A percentile compares a stretch with the other conserved stretches of the same genome.
Evolutionary conservation across 2,113 vertebrate species (phyloP).

Genomic region (Aegotheles bennettii): DNA sequence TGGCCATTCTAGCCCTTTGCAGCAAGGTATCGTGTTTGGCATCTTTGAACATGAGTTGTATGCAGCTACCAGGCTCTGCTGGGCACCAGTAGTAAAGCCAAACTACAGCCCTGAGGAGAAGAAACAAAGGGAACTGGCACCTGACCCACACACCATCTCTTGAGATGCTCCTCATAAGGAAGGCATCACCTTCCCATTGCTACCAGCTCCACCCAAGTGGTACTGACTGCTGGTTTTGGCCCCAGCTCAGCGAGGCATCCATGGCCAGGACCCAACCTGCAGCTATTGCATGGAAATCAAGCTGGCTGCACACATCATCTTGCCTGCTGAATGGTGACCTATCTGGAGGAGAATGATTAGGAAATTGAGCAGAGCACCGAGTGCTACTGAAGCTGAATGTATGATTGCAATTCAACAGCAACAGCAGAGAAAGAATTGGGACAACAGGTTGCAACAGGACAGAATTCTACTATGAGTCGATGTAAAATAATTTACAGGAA

Average conservation of each 20-base stretch:
- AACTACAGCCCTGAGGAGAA: too few relatives aligned
- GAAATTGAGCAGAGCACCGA: neutral
- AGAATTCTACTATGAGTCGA: neutral
- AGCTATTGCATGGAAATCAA: neutral
- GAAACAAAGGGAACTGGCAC: rapidly evolving
- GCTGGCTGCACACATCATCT: neutral
- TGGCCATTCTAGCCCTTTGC: neutral
- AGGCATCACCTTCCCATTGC: neutral
- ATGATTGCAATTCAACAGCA: neutral
- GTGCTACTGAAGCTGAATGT: neutral
- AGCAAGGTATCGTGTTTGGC: neutral
- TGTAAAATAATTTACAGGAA: neutral
- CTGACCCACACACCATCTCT: rapidly evolving
- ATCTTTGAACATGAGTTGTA: rapidly evolving
- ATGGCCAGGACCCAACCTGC: neutral
- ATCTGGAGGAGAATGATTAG: neutral
- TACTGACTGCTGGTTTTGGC: neutral
- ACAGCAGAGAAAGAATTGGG: neutral
- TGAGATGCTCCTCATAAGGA: rapidly evolving
- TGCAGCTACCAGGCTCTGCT: rapidly evolving
- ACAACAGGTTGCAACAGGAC: neutral
- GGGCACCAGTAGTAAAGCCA: neutral
- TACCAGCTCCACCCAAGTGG: neutral
- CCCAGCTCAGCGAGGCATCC: neutral
- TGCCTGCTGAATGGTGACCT: neutral